phyloP scores from a whole-genome alignment of 2,113 vertebrate species.

The Vanacampus margaritifer region DNA sequence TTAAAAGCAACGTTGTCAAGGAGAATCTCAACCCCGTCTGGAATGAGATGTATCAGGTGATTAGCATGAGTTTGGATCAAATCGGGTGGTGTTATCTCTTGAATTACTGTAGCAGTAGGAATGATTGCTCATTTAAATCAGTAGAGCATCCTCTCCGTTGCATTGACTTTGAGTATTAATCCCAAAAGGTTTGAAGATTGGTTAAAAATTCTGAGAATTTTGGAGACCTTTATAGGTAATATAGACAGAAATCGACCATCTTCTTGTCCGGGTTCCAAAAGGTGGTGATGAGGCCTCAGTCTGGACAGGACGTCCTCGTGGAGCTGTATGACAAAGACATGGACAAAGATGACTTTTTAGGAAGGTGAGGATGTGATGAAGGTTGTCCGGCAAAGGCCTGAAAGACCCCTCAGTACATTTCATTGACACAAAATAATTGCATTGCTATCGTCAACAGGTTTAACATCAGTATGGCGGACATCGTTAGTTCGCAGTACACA shows the following conservation, averaged over 20 bases:
- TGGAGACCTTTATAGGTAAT: background rate
- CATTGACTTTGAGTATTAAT: background rate
- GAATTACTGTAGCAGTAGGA: background rate
- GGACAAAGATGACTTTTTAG: constrained; percentile 87
- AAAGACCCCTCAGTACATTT: background rate
- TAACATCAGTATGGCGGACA: constrained; percentile 57
- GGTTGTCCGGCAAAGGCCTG: background rate
- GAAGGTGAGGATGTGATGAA: constrained; percentile 72
- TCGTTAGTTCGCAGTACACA: constrained; percentile 60
- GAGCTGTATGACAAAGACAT: constrained; percentile 89
- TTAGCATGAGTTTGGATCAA: constrained; percentile 4
- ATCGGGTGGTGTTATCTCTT: background rate
- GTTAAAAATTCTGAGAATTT: too few relatives aligned
- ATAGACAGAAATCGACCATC: background rate
- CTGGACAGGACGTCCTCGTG: constrained; percentile 81
- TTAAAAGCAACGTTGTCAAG: constrained; percentile 82
- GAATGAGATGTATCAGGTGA: constrained; percentile 90
- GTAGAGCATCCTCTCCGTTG: background rate
- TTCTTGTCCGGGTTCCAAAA: constrained; percentile 35
- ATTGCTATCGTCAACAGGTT: constrained; percentile 45
- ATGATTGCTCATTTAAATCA: background rate
- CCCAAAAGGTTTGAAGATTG: background rate
- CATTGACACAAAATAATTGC: background rate
- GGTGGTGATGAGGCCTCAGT: constrained; percentile 76
- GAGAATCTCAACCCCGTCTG: constrained; percentile 87